Evolutionary conservation across 2,888 invertebrate species (phyloP).

Genomic region (Pollenia labialis): DNA sequence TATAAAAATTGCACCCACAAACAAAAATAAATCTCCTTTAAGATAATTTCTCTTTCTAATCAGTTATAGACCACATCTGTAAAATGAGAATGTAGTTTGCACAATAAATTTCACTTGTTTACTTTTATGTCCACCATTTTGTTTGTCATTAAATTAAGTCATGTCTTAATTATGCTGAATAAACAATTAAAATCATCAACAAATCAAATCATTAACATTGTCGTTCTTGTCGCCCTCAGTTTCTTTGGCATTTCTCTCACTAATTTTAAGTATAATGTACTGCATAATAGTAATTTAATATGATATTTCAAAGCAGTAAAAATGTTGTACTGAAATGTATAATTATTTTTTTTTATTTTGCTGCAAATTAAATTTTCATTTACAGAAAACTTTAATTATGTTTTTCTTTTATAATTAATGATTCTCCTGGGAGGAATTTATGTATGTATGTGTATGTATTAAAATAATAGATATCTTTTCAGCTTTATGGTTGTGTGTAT

Average conservation of each 20-base stretch:
- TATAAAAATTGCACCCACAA: no score
- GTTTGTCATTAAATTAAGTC: slow-evolving; percentile 31
- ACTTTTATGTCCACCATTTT: slow-evolving; percentile 9
- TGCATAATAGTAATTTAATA: neutral
- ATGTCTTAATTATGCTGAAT: slow-evolving; percentile 43
- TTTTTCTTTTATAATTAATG: neutral
- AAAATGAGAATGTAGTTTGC: no score
- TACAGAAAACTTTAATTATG: neutral
- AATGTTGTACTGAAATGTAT: no score
- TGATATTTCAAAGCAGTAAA: neutral
- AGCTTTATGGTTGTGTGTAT: no score
- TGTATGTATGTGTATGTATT: neutral
- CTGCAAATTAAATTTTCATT: neutral
- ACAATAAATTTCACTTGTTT: neutral
- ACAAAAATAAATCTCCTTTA: no score
- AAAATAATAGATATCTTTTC: no score
- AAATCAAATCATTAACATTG: neutral
- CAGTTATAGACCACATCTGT: no score
- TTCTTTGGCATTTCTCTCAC: neutral
- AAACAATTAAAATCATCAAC: slow-evolving; percentile 32
- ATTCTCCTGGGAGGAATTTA: neutral
- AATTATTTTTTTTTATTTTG: no score
- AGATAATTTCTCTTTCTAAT: no score
- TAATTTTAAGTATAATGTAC: no score
- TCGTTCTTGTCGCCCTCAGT: neutral